These are phyloP conservation scores for Tapirus terrestris DNA, from an alignment of 2,113 vertebrate species.

Conservation along the genomic window DNA sequence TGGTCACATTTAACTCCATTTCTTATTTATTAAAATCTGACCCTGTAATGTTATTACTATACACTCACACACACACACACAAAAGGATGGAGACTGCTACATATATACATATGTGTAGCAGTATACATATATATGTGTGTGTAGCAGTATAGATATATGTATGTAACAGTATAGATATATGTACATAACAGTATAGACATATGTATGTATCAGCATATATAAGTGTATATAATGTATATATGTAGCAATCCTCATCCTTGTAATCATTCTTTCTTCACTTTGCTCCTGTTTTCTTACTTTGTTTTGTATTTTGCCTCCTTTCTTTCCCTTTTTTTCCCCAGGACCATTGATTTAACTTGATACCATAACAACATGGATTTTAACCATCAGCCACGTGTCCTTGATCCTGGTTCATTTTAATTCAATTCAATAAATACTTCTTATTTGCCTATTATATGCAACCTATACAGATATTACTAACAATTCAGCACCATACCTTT, in stretches of 20 bases:
- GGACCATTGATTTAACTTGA: not conserved
- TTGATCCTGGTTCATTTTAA: constrained; percentile 19
- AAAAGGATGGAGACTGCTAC: not conserved
- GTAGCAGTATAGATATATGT: too few relatives aligned
- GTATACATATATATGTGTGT: too few relatives aligned
- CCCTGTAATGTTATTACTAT: not conserved
- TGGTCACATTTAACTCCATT: not conserved
- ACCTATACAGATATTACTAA: not conserved
- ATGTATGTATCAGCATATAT: not conserved
- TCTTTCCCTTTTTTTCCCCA: rapidly evolving
- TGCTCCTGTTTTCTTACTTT: constrained; percentile 6
- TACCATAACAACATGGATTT: not conserved
- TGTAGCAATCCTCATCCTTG: not conserved
- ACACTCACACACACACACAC: not conserved
- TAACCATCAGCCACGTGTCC: not conserved
- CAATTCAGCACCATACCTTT: not conserved
- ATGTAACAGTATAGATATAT: too few relatives aligned
- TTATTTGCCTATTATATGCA: not conserved
- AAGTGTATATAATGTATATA: not conserved
- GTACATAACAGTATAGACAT: too few relatives aligned
- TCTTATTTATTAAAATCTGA: not conserved
- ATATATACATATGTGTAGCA: not conserved
- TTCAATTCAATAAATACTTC: constrained; percentile 51
- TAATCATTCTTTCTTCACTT: not conserved
- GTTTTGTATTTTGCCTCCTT: not conserved